A percentile compares a stretch with the other conserved stretches of the same genome.
Conservation (phyloP, 1,140 invertebrate species). For the Drosophila seguyi region DNA sequence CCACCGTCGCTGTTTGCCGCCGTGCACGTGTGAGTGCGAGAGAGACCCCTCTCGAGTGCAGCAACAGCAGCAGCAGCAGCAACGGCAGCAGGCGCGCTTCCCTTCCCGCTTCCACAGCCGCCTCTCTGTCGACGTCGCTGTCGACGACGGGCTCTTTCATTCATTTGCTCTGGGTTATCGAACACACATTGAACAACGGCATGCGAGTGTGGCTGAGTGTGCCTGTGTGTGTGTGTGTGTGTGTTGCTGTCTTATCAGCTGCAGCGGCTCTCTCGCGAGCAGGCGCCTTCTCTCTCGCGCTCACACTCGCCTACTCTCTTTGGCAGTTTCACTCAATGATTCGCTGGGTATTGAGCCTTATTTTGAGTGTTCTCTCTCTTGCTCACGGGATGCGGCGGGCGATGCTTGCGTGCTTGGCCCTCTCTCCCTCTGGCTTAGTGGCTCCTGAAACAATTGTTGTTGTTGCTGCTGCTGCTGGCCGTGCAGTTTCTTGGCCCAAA, state of each 20-base stretch:
- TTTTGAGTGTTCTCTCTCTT: conserved; percentile 52
- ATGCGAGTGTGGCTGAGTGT: conserved; percentile 23
- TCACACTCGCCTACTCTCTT: conserved; percentile 22
- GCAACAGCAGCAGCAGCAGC: conserved; percentile 13
- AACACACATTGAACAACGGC: conserved; percentile 77
- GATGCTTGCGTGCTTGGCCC: not conserved
- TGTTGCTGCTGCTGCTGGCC: conserved; percentile 22
- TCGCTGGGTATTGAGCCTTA: conserved; percentile 72
- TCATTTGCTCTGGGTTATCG: conserved; percentile 80
- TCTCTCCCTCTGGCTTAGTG: not conserved
- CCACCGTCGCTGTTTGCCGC: not conserved
- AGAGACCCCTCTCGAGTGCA: conserved; percentile 57
- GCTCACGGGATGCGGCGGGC: not conserved
- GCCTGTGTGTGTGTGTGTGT: conserved; percentile 53
- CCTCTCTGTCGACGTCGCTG: conserved; percentile 23
- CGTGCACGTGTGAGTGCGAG: conserved; percentile 24
- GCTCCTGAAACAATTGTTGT: conserved; percentile 36
- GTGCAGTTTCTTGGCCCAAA: conserved; percentile 60
- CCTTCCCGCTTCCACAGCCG: conserved; percentile 15
- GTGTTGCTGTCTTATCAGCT: conserved; percentile 77
- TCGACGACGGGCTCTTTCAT: conserved; percentile 56
- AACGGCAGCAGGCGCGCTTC: conserved; percentile 23
- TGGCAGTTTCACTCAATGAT: conserved; percentile 72
- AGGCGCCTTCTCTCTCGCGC: conserved; percentile 34
- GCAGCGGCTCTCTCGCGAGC: conserved; percentile 57